Evolutionary conservation across 2,797 vertebrate species (phyloP).

Genomic region (Philypnodon macrostomus): DNA sequence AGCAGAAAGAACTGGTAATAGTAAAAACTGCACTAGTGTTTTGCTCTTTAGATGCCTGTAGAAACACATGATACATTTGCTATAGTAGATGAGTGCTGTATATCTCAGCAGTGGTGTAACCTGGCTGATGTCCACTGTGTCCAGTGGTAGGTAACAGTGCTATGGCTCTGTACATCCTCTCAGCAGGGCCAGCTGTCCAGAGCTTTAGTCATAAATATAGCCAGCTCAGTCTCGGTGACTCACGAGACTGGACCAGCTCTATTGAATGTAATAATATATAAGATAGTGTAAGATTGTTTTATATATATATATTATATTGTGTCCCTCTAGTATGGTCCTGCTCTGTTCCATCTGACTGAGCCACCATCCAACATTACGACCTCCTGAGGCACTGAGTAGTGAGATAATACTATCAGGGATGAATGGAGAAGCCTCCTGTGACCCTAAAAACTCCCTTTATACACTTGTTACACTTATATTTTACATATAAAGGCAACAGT

Average conservation of each 20-base stretch:
- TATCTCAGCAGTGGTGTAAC: slow-evolving; percentile 40
- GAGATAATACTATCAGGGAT: slow-evolving; percentile 6
- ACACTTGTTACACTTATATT: not conserved
- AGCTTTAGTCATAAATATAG: slow-evolving; percentile 27
- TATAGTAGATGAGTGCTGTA: slow-evolving; percentile 15
- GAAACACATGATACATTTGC: too few relatives aligned
- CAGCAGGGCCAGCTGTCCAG: slow-evolving; percentile 34
- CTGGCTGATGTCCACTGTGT: slow-evolving; percentile 32
- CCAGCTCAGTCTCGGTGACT: slow-evolving; percentile 18
- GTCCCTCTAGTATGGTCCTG: not conserved
- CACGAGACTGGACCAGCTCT: not conserved
- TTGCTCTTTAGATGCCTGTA: too few relatives aligned
- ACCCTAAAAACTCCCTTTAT: not conserved
- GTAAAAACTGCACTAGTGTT: not conserved
- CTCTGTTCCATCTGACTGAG: not conserved
- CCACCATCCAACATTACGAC: not conserved
- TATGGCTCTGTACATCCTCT: slow-evolving; percentile 32
- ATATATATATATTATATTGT: too few relatives aligned
- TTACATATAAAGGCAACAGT: not conserved
- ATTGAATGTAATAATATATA: too few relatives aligned
- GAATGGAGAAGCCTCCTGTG: not conserved
- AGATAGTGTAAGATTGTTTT: too few relatives aligned
- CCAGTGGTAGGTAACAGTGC: slow-evolving; percentile 30
- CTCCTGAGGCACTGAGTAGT: not conserved
- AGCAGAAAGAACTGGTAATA: slow-evolving; percentile 13